Evolutionary conservation across 2,113 vertebrate genomes (phyloP).

Genomic region (Sceloporus undulatus): DNA sequence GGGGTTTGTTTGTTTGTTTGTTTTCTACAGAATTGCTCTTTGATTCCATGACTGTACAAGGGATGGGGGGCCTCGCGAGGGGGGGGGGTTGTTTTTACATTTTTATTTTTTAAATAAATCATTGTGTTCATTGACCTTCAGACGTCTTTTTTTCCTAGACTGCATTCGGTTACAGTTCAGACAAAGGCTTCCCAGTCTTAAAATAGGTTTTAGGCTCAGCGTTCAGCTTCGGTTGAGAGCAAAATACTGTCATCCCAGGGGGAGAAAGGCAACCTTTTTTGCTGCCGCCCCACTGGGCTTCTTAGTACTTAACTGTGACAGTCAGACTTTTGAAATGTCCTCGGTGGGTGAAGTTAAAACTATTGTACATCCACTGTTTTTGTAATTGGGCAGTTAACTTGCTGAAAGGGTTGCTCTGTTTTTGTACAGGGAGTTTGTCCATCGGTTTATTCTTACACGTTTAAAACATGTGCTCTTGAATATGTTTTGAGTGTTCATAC

Average conservation of each 20-base stretch:
- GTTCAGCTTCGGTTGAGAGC: slow-evolving; percentile 64
- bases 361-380: slow-evolving; percentile 75
- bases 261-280: slow-evolving; percentile 61
- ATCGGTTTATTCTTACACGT: slow-evolving; percentile 77
- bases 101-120: slow-evolving; percentile 90
- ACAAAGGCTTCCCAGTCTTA: slow-evolving; percentile 68
- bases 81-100: slow-evolving; percentile 81
- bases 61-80: slow-evolving; percentile 48
- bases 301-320: slow-evolving; percentile 67
- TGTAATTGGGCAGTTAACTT: slow-evolving; percentile 72
- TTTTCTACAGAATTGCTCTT: slow-evolving; percentile 81
- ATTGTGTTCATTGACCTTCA: slow-evolving; percentile 85
- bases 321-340: slow-evolving; percentile 71
- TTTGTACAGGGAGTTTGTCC: slow-evolving; percentile 76
- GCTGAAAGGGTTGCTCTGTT: slow-evolving; percentile 74
- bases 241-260: slow-evolving; percentile 64
- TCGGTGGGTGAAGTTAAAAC: slow-evolving; percentile 74
- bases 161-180: slow-evolving; percentile 74
- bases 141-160: slow-evolving; percentile 84
- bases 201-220: slow-evolving; percentile 58
- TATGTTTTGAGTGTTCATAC: slow-evolving; percentile 75
- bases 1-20: slow-evolving; percentile 60
- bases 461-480: slow-evolving; percentile 83
- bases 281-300: slow-evolving; percentile 57
- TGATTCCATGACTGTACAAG: slow-evolving; percentile 82